A percentile compares a stretch with the other conserved stretches of the same genome.
These are phyloP conservation scores for Campylomormyrus tamandua DNA, from an alignment of 2,113 vertebrate species.

Conservation along the genomic window DNA sequence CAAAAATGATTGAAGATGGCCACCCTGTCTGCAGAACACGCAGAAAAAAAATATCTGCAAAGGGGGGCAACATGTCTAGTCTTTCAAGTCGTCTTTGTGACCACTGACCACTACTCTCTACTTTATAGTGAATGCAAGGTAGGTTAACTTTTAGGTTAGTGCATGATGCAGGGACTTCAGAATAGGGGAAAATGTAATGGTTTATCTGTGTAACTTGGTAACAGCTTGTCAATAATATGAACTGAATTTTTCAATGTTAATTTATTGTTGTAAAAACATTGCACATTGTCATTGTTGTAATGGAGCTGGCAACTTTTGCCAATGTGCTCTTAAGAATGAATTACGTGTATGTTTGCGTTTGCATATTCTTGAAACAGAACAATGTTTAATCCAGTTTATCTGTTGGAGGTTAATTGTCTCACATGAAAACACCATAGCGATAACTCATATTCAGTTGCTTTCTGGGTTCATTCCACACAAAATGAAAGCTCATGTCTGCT, in stretches of 20 bases:
- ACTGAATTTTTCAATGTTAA: too few relatives aligned
- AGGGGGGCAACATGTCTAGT: neutral
- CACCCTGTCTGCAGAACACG: too few relatives aligned
- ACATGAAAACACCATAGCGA: neutral
- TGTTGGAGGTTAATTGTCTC: neutral
- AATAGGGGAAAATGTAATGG: neutral
- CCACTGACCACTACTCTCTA: neutral
- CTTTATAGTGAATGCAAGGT: neutral
- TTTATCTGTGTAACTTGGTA: too few relatives aligned
- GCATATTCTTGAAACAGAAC: neutral
- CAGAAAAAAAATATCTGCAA: too few relatives aligned
- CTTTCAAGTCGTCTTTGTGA: neutral
- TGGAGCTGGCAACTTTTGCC: too few relatives aligned
- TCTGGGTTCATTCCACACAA: neutral
- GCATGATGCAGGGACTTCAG: neutral
- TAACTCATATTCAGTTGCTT: neutral
- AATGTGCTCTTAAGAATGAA: neutral
- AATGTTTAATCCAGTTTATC: neutral
- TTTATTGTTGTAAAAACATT: neutral
- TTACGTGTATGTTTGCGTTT: neutral
- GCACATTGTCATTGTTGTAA: neutral
- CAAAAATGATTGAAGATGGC: too few relatives aligned
- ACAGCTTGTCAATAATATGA: too few relatives aligned
- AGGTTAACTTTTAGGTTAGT: neutral
- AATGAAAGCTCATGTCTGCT: neutral